Evolutionary conservation across 2,888 invertebrate genomes (phyloP).

Genomic region (Philaethria dido): DNA sequence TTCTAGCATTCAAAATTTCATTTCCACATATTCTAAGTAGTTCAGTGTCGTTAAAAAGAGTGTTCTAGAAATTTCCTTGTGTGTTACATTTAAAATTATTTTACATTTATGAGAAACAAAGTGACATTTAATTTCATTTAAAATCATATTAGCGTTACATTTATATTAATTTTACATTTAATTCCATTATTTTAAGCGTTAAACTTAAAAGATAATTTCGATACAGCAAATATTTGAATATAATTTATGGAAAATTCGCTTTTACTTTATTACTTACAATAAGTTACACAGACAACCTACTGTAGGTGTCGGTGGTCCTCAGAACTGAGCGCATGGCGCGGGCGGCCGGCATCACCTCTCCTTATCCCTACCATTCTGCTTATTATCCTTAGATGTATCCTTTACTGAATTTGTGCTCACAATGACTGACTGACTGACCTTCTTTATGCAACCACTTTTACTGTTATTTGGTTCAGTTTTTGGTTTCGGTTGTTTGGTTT

Average conservation of each 20-base stretch:
- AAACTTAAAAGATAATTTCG: background rate
- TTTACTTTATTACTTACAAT: background rate
- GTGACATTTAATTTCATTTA: too few relatives aligned
- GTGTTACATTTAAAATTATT: background rate
- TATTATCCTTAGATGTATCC: conserved; percentile 23
- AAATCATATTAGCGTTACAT: too few relatives aligned
- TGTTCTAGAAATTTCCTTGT: background rate
- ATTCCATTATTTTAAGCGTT: background rate
- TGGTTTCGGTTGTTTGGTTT: conserved; percentile 22
- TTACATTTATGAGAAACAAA: background rate
- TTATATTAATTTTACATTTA: background rate
- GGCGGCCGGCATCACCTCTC: conserved; percentile 48
- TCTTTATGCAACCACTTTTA: conserved; percentile 3
- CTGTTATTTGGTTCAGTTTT: conserved; percentile 4
- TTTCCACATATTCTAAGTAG: background rate
- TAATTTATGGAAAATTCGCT: background rate
- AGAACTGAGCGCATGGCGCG: conserved; percentile 46
- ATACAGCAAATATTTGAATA: background rate
- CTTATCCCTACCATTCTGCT: conserved; percentile 38
- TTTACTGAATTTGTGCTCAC: conserved; percentile 11
- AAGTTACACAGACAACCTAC: background rate
- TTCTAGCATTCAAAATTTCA: background rate
- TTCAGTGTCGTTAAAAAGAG: background rate
- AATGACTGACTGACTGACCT: conserved; percentile 3
- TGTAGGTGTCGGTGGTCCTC: conserved; percentile 19